Percentiles rank a stretch among this genome's conserved stretches.
Evolutionary conservation across 2,888 invertebrate species (phyloP).

Genomic region (Lepeophtheirus nordmannii): DNA sequence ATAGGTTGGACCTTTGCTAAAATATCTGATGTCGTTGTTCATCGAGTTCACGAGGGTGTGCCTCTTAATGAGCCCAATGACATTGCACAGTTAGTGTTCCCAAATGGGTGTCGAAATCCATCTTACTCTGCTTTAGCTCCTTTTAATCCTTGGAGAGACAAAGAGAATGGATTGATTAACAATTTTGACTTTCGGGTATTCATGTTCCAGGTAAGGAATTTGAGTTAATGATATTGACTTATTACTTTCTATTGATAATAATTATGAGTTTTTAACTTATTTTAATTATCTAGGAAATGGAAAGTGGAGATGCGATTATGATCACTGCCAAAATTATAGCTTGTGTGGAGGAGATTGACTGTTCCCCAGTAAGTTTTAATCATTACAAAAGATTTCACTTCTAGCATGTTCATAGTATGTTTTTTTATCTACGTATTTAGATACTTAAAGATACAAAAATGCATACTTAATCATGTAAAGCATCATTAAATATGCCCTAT

Average conservation of each 20-base stretch:
- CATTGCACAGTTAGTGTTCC: slow-evolving; percentile 30
- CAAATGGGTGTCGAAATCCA: slow-evolving; percentile 32
- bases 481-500: too few species aligned
- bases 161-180: slow-evolving; percentile 29
- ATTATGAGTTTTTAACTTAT: neutral
- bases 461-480: too few species aligned
- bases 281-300: slow-evolving; percentile 29
- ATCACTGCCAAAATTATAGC: slow-evolving; percentile 32
- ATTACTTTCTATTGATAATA: neutral
- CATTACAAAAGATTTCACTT: neutral
- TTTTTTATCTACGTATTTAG: too few species aligned
- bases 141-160: slow-evolving; percentile 30
- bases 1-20: slow-evolving; percentile 32
- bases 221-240: neutral
- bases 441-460: too few species aligned
- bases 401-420: neutral
- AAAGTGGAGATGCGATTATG: slow-evolving; percentile 30
- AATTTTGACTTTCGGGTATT: slow-evolving; percentile 32
- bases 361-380: slow-evolving; percentile 29
- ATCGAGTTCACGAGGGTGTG: slow-evolving; percentile 28
- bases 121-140: slow-evolving; percentile 30
- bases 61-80: slow-evolving; percentile 25
- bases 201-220: slow-evolving; percentile 30
- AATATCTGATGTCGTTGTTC: slow-evolving; percentile 30
- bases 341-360: slow-evolving; percentile 31